phyloP scores from a whole-genome alignment of 2,113 vertebrate genomes.

The Pelecanus crispus region DNA sequence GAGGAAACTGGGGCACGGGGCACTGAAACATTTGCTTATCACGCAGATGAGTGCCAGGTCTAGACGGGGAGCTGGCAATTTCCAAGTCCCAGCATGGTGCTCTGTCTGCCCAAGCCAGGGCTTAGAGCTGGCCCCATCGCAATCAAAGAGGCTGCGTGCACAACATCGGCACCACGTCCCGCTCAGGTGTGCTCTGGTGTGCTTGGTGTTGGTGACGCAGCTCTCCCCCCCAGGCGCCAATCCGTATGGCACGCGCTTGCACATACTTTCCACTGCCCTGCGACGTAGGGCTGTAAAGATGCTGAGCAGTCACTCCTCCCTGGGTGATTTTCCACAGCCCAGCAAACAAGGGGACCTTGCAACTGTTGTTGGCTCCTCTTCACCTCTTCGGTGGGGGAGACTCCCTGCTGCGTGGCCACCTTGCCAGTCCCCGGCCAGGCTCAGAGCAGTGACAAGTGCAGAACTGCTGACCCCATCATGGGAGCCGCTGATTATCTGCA shows the following conservation, averaged over 20 bases:
- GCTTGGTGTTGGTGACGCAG: neutral
- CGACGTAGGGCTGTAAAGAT: neutral
- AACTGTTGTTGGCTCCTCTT: neutral
- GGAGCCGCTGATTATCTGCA: neutral
- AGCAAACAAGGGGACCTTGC: neutral
- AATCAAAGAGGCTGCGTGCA: accelerated
- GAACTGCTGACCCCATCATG: neutral
- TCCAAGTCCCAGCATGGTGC: neutral
- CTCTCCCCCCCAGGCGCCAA: neutral
- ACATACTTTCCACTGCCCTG: neutral
- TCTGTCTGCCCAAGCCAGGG: neutral
- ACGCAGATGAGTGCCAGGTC: neutral
- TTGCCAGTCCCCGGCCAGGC: neutral
- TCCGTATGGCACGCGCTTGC: neutral
- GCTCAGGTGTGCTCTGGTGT: neutral
- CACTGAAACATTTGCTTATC: neutral
- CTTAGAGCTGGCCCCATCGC: neutral
- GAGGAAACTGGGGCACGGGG: neutral
- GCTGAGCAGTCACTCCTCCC: neutral
- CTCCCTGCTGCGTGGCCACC: neutral
- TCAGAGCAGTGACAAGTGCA: neutral
- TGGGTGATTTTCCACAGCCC: neutral
- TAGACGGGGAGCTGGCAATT: neutral
- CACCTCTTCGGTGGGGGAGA: neutral
- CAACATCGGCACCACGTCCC: neutral